Evolutionary conservation across 2,797 vertebrate genomes (phyloP).

Genomic region (Denticeps clupeoides): DNA sequence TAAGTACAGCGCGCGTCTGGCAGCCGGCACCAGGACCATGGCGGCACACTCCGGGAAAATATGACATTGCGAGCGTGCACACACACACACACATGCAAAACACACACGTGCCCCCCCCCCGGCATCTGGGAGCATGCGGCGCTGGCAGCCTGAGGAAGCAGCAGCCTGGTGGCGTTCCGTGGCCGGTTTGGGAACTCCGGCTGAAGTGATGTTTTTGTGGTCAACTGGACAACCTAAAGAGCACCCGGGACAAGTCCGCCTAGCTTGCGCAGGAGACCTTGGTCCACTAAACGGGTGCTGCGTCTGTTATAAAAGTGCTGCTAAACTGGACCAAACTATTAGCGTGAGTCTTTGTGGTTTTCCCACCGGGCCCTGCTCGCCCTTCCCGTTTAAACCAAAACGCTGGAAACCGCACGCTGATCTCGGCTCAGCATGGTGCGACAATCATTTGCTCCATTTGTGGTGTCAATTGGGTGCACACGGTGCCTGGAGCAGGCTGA

Average conservation of each 20-base stretch:
- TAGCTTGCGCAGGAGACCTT: background rate
- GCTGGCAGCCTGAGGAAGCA: background rate
- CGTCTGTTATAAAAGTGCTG: no score
- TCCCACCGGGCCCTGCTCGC: no score
- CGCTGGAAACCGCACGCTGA: no score
- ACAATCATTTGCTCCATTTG: no score
- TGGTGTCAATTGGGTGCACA: no score
- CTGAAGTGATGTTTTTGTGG: conserved; percentile 2
- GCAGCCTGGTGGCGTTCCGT: conserved; percentile 18
- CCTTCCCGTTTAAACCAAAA: no score
- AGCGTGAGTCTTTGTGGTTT: no score
- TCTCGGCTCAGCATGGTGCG: no score
- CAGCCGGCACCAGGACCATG: conserved; percentile 6
- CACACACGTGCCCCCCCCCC: background rate
- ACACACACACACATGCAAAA: background rate
- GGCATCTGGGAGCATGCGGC: conserved; percentile 25
- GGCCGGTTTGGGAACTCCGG: conserved; percentile 1
- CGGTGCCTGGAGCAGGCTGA: no score
- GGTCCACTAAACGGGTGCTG: no score
- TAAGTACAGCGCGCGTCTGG: conserved; percentile 22
- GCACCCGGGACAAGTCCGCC: background rate
- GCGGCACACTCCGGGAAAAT: background rate
- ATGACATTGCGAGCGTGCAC: background rate
- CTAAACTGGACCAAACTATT: no score
- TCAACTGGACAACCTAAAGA: background rate